Evolutionary conservation across 2,113 vertebrate genomes (phyloP).

Genomic region (Chaetorhynchus papuensis): DNA sequence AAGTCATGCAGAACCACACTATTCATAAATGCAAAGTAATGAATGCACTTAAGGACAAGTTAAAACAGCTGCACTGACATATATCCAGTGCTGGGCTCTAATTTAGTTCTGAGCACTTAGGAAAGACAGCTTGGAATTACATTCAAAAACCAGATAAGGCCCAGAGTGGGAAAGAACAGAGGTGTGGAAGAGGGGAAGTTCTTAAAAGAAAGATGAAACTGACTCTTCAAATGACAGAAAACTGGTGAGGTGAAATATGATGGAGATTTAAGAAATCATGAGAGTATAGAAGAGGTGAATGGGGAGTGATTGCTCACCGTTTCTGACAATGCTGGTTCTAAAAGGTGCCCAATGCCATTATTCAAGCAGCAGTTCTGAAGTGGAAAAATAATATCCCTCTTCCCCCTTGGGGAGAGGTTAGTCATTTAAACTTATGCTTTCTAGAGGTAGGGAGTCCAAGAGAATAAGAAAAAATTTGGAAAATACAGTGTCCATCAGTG

Average conservation of each 20-base stretch:
- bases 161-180: not conserved
- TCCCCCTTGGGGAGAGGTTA: not conserved
- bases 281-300: constrained; percentile 49
- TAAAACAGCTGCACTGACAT: not conserved
- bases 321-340: constrained; percentile 34
- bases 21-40: constrained; percentile 35
- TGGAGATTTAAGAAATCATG: constrained; percentile 33
- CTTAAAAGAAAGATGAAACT: constrained; percentile 16
- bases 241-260: not conserved
- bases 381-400: not conserved
- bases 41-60: constrained; percentile 5
- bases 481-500: not conserved
- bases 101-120: not conserved
- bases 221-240: not conserved
- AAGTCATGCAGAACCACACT: not conserved
- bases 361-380: not conserved
- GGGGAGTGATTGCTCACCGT: constrained; percentile 56
- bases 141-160: not conserved
- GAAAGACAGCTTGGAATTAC: not conserved
- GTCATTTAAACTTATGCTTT: not conserved
- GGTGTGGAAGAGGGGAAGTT: not conserved
- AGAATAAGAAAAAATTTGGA: not conserved
- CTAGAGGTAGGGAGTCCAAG: not conserved
- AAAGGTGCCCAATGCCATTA: constrained; percentile 40
- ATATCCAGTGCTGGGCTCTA: not conserved